Percentiles rank a stretch among this genome's conserved stretches.
Conservation (phyloP, 1,140 invertebrate genomes). For the Solenopsis invicta region DNA sequence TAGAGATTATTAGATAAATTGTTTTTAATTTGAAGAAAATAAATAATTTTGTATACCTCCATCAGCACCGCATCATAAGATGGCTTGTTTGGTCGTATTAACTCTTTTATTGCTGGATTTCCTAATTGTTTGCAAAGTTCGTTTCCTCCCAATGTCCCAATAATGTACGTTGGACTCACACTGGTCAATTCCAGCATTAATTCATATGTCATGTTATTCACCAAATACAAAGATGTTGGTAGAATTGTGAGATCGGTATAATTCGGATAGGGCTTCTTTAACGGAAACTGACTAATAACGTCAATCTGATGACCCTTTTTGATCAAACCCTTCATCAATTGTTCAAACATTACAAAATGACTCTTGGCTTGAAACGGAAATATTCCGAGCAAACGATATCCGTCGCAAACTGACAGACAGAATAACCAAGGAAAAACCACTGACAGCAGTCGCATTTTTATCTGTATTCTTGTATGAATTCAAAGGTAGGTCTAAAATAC, state of each 20-base stretch:
- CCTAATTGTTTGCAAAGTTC: conserved; percentile 57
- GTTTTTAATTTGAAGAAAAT: background rate
- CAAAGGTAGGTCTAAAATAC: background rate
- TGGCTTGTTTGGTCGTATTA: conserved; percentile 64
- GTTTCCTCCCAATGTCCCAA: conserved; percentile 29
- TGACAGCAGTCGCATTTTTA: conserved; percentile 54
- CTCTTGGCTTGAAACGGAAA: conserved; percentile 87
- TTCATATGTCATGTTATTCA: conserved; percentile 75
- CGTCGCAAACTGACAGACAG: conserved; percentile 50
- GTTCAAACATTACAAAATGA: conserved; percentile 88
- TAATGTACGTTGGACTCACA: accelerated
- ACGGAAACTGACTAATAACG: conserved; percentile 86
- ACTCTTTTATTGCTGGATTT: conserved; percentile 32
- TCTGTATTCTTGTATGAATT: background rate
- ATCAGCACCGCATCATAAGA: conserved; percentile 74
- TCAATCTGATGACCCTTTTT: conserved; percentile 88
- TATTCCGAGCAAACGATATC: conserved; percentile 82
- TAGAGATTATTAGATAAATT: too few species aligned
- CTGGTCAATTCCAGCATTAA: background rate
- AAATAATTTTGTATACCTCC: conserved; percentile 62
- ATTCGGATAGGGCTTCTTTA: conserved; percentile 85
- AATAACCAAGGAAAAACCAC: background rate
- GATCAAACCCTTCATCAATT: conserved; percentile 87
- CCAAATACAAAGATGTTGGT: background rate
- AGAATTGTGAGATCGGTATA: conserved; percentile 86